Percentiles rank a stretch among this genome's conserved stretches.
Conservation (phyloP, 2,797 vertebrate species). For the Dromococcyx pavoninus region DNA sequence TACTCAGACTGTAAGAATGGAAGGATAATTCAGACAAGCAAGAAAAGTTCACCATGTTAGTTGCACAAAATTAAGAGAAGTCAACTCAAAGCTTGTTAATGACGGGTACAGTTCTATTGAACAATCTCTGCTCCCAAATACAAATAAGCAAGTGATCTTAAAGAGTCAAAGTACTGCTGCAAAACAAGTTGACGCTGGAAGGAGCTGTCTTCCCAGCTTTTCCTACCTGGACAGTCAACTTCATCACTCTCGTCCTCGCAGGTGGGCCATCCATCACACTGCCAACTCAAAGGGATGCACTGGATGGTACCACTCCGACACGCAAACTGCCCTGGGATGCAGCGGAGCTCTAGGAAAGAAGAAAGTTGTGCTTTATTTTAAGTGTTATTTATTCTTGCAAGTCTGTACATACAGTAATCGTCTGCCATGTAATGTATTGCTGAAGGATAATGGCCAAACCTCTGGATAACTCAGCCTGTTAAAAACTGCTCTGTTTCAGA, state of each 20-base stretch:
- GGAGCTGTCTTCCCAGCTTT: background rate
- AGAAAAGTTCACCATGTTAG: background rate
- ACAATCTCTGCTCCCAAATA: background rate
- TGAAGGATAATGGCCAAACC: rapidly evolving
- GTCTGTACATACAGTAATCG: background rate
- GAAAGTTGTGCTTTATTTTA: background rate
- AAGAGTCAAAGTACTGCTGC: background rate
- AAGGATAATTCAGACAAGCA: background rate
- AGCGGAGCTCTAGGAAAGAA: conserved; percentile 87
- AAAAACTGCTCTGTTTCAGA: background rate
- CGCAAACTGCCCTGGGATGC: conserved; percentile 90
- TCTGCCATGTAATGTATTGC: rapidly evolving
- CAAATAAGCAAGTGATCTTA: background rate
- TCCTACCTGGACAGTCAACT: conserved; percentile 91
- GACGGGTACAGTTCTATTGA: background rate
- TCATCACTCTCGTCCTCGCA: conserved; percentile 97
- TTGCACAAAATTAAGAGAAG: background rate
- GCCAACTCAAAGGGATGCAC: conserved; percentile 94
- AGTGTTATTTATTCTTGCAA: background rate
- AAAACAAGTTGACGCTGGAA: background rate
- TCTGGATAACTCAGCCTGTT: background rate
- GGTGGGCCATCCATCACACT: conserved; percentile 94
- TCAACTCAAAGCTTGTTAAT: background rate
- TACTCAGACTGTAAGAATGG: background rate
- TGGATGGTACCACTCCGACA: conserved; percentile 94